Evolutionary conservation across 1,140 invertebrate species (phyloP), one percentile per base, ranked within the genome.

Genomic region (Gonatopus flavifemur): DNA sequence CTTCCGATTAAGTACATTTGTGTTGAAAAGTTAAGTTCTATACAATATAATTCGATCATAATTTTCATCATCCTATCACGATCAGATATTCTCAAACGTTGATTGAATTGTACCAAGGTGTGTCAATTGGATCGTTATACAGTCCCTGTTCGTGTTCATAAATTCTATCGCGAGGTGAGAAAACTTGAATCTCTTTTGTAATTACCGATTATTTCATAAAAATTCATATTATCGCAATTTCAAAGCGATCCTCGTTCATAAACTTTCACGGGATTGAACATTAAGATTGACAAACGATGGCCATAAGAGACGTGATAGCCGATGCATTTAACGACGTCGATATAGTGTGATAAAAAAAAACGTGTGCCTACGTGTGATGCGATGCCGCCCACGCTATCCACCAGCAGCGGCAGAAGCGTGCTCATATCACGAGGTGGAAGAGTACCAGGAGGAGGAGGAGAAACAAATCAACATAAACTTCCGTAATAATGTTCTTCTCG

Each of bases 241-340:
- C 43, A 22, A n/a, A n/a, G 33, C 37, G 32, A 31, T 56, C 24
- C 28, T 45, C n/a, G n/a, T n/a, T 42, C 38, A 38, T 31, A 19
- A 32, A 35, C 30, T 22, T 3, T 9, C 21, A 15, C 18, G 13
- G 24, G 19, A 43, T 39, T 47, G 48, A 41, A 41, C 44, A 59
- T 59, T 32, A 55, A 59, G 44, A 44, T 20, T 59, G 44, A 55
- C 49, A 50, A 30, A 59, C 38, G 24, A 30, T 16, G 36, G 33
- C 51, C 46, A 45, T 42, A 59, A 42, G 46, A 51, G 19, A 59
- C n/a, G n/a, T 58, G 55, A 59, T 51, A 55, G 35, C 35, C 35
- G 35, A 38, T 21, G 35, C 57, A 20, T 60, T n/a, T 47, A 51
- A 59, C 45, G 53, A n/a, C n/a, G n/a, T n/a, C 48, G 24, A 22